Evolutionary conservation across 2,888 invertebrate genomes (phyloP).

Genomic region (Xanthorhoe designata): DNA sequence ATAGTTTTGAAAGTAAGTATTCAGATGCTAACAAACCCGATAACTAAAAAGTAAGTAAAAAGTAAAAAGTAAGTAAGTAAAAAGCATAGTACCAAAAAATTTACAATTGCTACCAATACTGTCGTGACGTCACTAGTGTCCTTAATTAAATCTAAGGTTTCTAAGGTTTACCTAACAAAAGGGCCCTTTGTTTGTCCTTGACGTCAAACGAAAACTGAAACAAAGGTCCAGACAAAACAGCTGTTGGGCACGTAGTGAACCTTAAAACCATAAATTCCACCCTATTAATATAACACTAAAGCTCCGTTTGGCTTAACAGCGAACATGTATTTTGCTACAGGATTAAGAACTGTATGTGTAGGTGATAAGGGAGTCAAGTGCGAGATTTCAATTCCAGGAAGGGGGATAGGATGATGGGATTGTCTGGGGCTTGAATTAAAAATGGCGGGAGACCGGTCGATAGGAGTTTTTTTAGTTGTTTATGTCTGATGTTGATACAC

Average conservation of each 20-base stretch:
- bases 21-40: too few relatives aligned
- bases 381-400: slow-evolving; percentile 20
- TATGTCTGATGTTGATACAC: slow-evolving; percentile 19
- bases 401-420: slow-evolving; percentile 54
- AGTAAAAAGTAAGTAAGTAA: too few relatives aligned
- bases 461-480: slow-evolving; percentile 24
- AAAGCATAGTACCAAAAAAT: too few relatives aligned
- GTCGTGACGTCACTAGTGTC: too few relatives aligned
- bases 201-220: slow-evolving; percentile 63
- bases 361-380: slow-evolving; percentile 5
- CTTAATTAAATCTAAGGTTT: too few relatives aligned
- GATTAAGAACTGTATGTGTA: neutral
- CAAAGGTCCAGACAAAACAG: slow-evolving; percentile 72
- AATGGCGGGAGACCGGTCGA: slow-evolving; percentile 39
- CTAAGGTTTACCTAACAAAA: slow-evolving; percentile 24
- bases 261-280: slow-evolving; percentile 36
- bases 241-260: slow-evolving; percentile 71
- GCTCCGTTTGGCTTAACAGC: slow-evolving; percentile 10
- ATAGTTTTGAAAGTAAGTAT: too few relatives aligned
- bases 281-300: slow-evolving; percentile 23
- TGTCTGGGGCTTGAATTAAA: slow-evolving; percentile 69
- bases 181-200: slow-evolving; percentile 58
- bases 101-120: too few relatives aligned
- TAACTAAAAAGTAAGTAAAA: too few relatives aligned
- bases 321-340: neutral